Conservation (phyloP, 2,797 vertebrate species). For the Typhlichthys eigenmanni region DNA sequence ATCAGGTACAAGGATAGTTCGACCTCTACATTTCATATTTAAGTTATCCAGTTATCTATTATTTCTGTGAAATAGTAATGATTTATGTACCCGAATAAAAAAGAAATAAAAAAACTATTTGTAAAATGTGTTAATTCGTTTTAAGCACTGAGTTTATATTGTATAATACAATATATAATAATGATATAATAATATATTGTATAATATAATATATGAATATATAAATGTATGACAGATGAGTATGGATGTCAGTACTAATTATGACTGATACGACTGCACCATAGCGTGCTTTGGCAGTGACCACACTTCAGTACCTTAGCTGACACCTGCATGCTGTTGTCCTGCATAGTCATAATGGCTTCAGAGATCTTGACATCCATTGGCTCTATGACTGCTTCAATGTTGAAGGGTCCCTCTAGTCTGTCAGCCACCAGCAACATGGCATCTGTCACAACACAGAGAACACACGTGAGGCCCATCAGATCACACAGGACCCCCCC, state of each 20-base stretch:
- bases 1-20: no score
- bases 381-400: slow-evolving; percentile 91
- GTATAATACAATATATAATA: no score
- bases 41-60: no score
- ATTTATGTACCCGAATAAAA: no score
- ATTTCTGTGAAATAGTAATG: no score
- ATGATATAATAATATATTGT: no score
- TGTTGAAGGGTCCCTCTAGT: slow-evolving; percentile 93
- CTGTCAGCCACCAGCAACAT: slow-evolving; percentile 95
- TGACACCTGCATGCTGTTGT: slow-evolving; percentile 95
- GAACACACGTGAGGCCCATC: slow-evolving; percentile 46
- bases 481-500: slow-evolving; percentile 17
- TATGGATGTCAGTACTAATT: neutral
- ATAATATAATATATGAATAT: no score
- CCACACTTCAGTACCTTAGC: slow-evolving; percentile 82
- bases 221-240: neutral
- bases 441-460: slow-evolving; percentile 83
- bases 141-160: no score
- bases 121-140: no score
- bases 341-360: slow-evolving; percentile 97
- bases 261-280: neutral
- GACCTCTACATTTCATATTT: no score
- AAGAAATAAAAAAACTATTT: no score
- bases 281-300: neutral
- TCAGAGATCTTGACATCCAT: slow-evolving; percentile 98